phyloP scores from a whole-genome alignment of 2,797 vertebrate genomes.

The Acrocephalus scirpaceus region DNA sequence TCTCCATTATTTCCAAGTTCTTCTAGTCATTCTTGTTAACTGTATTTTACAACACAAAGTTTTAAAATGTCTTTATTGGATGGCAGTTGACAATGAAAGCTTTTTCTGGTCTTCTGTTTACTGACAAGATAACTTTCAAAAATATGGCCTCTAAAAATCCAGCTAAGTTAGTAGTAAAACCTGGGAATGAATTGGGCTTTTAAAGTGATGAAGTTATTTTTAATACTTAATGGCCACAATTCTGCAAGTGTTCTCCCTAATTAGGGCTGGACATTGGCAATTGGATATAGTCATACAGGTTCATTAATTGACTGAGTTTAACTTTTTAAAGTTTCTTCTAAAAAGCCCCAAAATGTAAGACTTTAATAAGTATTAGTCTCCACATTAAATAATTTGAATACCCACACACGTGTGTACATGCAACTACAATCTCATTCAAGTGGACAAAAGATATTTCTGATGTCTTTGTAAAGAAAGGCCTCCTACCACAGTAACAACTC shows the following conservation, averaged over 20 bases:
- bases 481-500: not conserved
- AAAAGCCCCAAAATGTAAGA: not conserved
- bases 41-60: not conserved
- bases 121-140: not conserved
- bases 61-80: not conserved
- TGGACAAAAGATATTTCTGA: not conserved
- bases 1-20: not conserved
- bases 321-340: not conserved
- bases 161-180: not conserved
- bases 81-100: not conserved
- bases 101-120: not conserved
- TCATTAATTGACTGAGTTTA: not conserved
- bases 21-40: not conserved
- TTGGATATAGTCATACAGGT: not conserved
- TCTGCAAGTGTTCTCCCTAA: not conserved
- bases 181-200: not conserved
- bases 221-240: not conserved
- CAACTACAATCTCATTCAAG: not conserved
- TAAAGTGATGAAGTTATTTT: not conserved
- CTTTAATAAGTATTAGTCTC: not conserved
- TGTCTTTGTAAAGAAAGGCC: not conserved
- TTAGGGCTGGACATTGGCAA: not conserved
- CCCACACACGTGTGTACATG: accelerated
- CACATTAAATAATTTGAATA: not conserved
- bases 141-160: not conserved